Evolutionary conservation across 2,888 invertebrate genomes (phyloP), one percentile per base, ranked within the genome.

Genomic region (Heliconius charithonia): DNA sequence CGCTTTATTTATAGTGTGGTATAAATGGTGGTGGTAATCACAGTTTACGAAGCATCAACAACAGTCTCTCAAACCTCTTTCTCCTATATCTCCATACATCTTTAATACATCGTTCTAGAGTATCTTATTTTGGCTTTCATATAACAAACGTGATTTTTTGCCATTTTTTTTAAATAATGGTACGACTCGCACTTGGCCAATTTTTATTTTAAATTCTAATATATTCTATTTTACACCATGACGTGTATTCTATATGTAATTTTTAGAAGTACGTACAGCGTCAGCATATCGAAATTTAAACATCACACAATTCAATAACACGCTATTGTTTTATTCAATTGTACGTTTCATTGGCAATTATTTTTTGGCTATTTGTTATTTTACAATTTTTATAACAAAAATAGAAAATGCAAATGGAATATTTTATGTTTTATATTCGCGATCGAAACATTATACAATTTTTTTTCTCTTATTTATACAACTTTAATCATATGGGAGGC

Each of bases 281-380:
- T 45, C n/a, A 25, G 19, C 7, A 69, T 41, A 69, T 25, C 16
- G 41, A 69, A 25, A 69, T 25, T 69, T 69, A 69, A 69, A 16
- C 67, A 69, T 69, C 45, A 69, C 69, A 69, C 69, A 45, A 69
- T 69, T 69, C 69, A 41, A 69, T 69, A 69, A 69, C 69, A 6
- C 25, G 19, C 69, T 45, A 69, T 69, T 69, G 41, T 41, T 69
- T 69, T 45, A 69, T 69, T 69, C 67, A 41, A 69, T 41, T 69
- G 12, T 41, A 41, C 41, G 67, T 69, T 69, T 69, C 45, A 45
- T 37, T 45, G 16, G 69, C 69, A 69, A 67, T 67, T 13, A 41
- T 67, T 41, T 67, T 67, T 41, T 37, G 67, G 25, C 67, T 37
- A 67, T 32, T 67, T 37, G 37, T 67, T 13, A 41, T 67, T 67